Base-by-base conservation (phyloP, 1,140 invertebrate species). In the Drosophila jambulina region DNA sequence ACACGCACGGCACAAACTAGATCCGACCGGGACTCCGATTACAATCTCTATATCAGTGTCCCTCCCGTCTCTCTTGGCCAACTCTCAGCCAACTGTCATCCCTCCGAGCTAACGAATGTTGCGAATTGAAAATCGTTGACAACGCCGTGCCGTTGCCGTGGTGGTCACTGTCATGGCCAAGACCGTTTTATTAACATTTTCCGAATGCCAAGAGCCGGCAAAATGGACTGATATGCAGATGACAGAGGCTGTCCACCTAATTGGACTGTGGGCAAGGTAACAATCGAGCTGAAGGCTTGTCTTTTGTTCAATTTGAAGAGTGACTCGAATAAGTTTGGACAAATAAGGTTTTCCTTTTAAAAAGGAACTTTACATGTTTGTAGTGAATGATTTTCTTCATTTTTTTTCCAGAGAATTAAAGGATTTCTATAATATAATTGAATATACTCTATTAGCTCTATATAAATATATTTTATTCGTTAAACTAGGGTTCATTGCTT, bases 81-180 rank as follows among this genome's bases (percentile, higher is more conserved):
- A 27, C 49, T 57, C 29, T 34, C 34, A 34, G 57, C 21, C 40
- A 36, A 12, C 38, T 48, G 36, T 23, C 69, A 62, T 70, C 65
- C 65, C 64, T n/a, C 27, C 61, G 12, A 45, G 27, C 62, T n/a
- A 67, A 69, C 67, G 67, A 69, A 51, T 58, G 69, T 56, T 48
- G 58, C 43, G 46, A 65, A 74, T 82, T 65, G 69, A 59, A 56
- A 77, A 58, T 59, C 79, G 64, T 74, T 51, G 78, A 85, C 81
- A 84, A 82, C 65, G 65, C 57, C 62, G 49, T 82, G 27, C 48
- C 65, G 62, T 77, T 74, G 51, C 67, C 76, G 62, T 72, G 56
- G 79, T 67, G 79, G 80, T 48, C 75, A 79, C 77, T 75, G 80
- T 60, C 82, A 82, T 81, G 78, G 80, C 67, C 82, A 72, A 61